These are phyloP conservation scores for Pasiphila rectangulata DNA, from an alignment of 2,888 invertebrate species.

Conservation along the genomic window DNA sequence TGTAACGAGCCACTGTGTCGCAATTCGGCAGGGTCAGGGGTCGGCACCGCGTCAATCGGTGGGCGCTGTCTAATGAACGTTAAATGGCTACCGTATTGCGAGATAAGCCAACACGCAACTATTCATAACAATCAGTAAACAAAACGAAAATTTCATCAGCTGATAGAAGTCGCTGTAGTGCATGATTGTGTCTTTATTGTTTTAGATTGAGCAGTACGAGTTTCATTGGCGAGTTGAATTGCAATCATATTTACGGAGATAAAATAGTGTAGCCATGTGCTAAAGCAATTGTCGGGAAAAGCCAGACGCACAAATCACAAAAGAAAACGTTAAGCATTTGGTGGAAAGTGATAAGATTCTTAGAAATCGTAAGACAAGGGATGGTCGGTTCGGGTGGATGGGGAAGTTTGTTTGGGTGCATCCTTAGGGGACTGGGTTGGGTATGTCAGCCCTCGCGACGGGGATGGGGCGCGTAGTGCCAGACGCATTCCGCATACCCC, in stretches of 20 bases:
- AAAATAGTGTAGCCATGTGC: conserved; percentile 26
- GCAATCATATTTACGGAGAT: conserved; percentile 20
- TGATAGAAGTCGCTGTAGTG: no score
- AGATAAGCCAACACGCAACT: conserved; percentile 37
- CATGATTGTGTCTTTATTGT: conserved; percentile 18
- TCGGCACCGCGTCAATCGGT: conserved; percentile 34
- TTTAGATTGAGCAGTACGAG: conserved; percentile 13
- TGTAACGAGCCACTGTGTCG: conserved; percentile 29
- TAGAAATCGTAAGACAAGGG: conserved; percentile 36
- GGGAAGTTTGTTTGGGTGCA: conserved; percentile 53
- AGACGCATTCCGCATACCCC: conserved; percentile 52
- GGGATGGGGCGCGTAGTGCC: conserved; percentile 40
- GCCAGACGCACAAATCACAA: conserved; percentile 26
- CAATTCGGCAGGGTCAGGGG: conserved; percentile 44
- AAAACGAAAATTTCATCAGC: conserved; percentile 29
- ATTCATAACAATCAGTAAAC: conserved; percentile 16
- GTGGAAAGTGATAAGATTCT: conserved; percentile 26
- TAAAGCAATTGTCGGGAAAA: conserved; percentile 29
- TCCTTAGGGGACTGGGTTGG: conserved; percentile 31
- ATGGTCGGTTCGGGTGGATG: conserved; percentile 16
- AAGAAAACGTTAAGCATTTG: conserved; percentile 26
- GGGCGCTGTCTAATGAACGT: conserved; percentile 34
- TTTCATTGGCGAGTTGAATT: conserved; percentile 23
- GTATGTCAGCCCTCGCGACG: conserved; percentile 33
- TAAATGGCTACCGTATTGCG: conserved; percentile 35